Percentiles rank a stretch among this genome's conserved stretches.
phyloP scores from a whole-genome alignment of 2,113 vertebrate genomes.

The Chamaea fasciata region DNA sequence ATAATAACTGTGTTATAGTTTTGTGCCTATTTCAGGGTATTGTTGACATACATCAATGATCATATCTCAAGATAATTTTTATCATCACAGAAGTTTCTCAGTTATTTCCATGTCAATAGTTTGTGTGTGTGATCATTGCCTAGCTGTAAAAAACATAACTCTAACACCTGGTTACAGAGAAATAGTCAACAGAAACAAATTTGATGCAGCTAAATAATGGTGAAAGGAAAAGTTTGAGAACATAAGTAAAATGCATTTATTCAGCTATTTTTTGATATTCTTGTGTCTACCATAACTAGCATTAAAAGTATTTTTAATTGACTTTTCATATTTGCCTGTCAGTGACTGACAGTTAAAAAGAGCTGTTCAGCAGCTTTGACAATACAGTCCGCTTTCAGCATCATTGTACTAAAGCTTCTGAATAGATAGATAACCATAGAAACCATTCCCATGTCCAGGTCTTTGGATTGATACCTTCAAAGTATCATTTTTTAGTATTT shows the following conservation, averaged over 20 bases:
- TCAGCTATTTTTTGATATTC: not conserved
- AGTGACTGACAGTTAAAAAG: not conserved
- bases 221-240: not conserved
- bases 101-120: not conserved
- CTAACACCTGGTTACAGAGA: not conserved
- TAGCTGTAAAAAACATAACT: not conserved
- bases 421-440: not conserved
- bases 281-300: rapidly evolving
- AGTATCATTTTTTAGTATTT: not conserved
- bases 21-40: not conserved
- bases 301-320: not conserved
- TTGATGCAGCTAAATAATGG: not conserved
- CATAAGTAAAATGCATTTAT: not conserved
- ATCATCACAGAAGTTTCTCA: not conserved
- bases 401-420: not conserved
- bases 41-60: not conserved
- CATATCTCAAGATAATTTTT: not conserved
- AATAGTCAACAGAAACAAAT: not conserved
- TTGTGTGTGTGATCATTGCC: not conserved
- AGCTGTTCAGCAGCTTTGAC: not conserved
- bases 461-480: not conserved
- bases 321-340: not conserved
- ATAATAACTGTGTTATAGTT: not conserved
- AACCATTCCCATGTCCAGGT: not conserved
- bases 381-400: not conserved